These are phyloP conservation scores for Zootermopsis nevadensis DNA, from an alignment of 2,888 invertebrate species.

Conservation along the genomic window DNA sequence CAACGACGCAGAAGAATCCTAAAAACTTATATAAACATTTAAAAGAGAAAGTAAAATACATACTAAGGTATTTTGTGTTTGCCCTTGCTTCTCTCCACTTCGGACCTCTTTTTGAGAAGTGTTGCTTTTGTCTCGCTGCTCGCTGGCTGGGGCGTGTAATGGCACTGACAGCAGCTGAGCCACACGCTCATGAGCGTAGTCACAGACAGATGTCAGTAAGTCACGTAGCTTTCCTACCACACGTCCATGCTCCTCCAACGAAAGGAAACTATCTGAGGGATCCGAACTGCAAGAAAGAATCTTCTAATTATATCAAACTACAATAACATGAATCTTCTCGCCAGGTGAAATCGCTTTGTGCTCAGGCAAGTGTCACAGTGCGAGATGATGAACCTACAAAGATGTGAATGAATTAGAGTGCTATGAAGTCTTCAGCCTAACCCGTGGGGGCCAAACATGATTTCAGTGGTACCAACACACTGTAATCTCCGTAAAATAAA, in stretches of 20 bases:
- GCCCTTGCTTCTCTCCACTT: background rate
- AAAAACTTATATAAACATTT: no score
- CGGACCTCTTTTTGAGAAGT: background rate
- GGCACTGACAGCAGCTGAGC: conserved; percentile 88
- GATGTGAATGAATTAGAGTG: no score
- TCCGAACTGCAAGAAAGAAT: conserved; percentile 49
- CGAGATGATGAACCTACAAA: no score
- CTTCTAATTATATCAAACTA: background rate
- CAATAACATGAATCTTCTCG: no score
- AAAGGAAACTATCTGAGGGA: conserved; percentile 74
- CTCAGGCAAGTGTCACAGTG: no score
- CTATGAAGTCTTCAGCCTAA: no score
- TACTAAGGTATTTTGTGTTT: conserved; percentile 16
- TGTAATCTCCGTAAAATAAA: no score
- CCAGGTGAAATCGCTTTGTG: no score
- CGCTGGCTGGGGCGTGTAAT: conserved; percentile 60
- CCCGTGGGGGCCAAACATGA: no score
- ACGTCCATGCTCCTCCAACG: conserved; percentile 74
- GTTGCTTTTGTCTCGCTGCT: conserved; percentile 30
- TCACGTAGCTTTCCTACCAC: conserved; percentile 80
- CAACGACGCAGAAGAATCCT: no score
- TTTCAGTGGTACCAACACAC: no score
- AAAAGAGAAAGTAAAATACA: no score
- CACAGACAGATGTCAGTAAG: conserved; percentile 84
- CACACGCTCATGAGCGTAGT: conserved; percentile 92